Base-by-base conservation (phyloP, 1,140 invertebrate species). In the Coboldia fuscipes region DNA sequence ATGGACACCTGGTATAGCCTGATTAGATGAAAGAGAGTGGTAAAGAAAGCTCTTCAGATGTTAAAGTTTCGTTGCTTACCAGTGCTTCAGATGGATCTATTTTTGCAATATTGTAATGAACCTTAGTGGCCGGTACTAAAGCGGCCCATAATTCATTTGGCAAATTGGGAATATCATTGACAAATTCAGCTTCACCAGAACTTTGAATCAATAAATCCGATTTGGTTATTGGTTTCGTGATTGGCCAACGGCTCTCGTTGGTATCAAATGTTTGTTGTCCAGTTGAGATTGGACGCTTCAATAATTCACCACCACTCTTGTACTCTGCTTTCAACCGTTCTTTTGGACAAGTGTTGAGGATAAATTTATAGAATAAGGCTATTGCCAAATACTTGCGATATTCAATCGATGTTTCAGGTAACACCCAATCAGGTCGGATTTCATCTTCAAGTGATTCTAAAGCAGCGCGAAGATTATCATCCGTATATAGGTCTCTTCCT, bases 341-440 rank as follows among this genome's bases (percentile, higher is more conserved):
- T 3, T 50, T 39, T 1, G 64, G 57, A 10, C 54, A 57, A 7
- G 62, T 46, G 37, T 56, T 62, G 7, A 73, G 37, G 12, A 70
- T 45, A 37, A 63, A 70, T 62, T 82, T 84, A 45, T 82, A 86
- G 40, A 85, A 70, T 16, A 85, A 47, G 33, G 65, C 63, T 29
- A 68, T 60, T 2, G 75, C 69, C 17, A 84, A 48, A 33, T 62
- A 61, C 40, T 66, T 71, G 14, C 79, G 60, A 38, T 70, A 79
- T 22, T 65, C 56, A 0, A 72, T 65, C 1, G 65, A 64, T n/a
- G 68, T 62, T 45, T 81, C 68, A 0, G 70, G 70, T 4, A 70
- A 56, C n/a, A 63, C 48, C 19, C 63, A 50, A 39, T 68, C 65
- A 0, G 79, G 75, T 15, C 62, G 44, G 1, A 85, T 37, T 46